Percentiles rank a stretch among this genome's conserved stretches.
These are phyloP conservation scores for Labeo rohita DNA, from an alignment of 2,113 vertebrate genomes.

Conservation along the genomic window DNA sequence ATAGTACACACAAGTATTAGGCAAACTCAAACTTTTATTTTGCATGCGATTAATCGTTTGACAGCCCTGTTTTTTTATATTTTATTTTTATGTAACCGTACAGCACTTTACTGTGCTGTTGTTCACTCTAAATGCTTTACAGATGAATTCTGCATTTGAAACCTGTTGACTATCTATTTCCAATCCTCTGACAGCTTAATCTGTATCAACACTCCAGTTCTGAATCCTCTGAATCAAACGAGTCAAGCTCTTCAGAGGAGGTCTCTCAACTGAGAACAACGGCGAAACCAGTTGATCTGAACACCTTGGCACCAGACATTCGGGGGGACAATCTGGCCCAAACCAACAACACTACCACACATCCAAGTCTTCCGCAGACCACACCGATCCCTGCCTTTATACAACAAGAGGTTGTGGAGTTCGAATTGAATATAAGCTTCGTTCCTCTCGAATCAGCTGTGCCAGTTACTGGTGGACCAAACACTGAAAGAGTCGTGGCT, in stretches of 20 bases:
- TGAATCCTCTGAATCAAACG: conserved; percentile 59
- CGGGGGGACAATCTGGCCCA: neutral
- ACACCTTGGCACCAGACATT: neutral
- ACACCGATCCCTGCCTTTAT: neutral
- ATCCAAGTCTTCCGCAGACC: neutral
- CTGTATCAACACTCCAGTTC: conserved; percentile 20
- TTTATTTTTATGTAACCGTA: neutral
- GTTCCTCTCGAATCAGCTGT: neutral
- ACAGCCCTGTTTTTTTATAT: neutral
- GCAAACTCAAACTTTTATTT: no score
- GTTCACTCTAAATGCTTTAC: neutral
- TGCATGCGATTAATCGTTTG: no score
- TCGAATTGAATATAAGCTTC: neutral
- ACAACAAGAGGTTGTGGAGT: neutral
- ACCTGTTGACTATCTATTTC: neutral
- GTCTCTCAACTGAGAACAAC: neutral
- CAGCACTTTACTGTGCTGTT: neutral
- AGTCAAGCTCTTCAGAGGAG: conserved; percentile 63
- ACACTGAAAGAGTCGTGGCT: neutral
- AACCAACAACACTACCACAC: neutral
- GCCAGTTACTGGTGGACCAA: neutral
- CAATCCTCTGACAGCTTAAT: conserved; percentile 47
- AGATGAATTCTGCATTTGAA: neutral
- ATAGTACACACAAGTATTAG: no score
- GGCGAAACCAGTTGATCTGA: neutral